Evolutionary conservation across 2,113 vertebrate genomes (phyloP), one percentile per base, ranked within the genome.

Genomic region (Chascanopsetta lugubris): DNA sequence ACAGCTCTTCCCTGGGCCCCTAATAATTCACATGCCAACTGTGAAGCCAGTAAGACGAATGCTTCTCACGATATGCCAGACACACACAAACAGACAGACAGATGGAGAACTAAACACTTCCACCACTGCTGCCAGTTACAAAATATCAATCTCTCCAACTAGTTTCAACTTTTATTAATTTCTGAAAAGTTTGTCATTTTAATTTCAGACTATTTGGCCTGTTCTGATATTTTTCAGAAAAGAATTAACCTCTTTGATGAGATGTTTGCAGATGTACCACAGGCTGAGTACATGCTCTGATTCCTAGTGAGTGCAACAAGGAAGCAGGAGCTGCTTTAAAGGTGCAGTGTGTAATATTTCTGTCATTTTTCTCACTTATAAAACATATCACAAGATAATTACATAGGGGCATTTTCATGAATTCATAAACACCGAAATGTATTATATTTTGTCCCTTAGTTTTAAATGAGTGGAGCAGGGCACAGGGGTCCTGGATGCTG

Each of bases 401-500:
- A n/a, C n/a, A n/a, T n/a, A n/a, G n/a, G n/a, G n/a, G n/a, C n/a
- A n/a, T n/a, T n/a, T n/a, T n/a, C n/a, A n/a, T n/a, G n/a, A n/a
- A n/a, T n/a, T n/a, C n/a, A n/a, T n/a, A n/a, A n/a, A n/a, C n/a
- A n/a, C n/a, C n/a, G n/a, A n/a, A n/a, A n/a, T n/a, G n/a, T n/a
- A n/a, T n/a, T n/a, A n/a, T n/a, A n/a, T n/a, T n/a, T n/a, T n/a
- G n/a, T n/a, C n/a, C n/a, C n/a, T n/a, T n/a, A n/a, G n/a, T n/a
- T n/a, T n/a, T n/a, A n/a, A n/a, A n/a, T n/a, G n/a, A 71, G 60
- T 46, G n/a, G 56, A 61, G 45, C 2, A 11, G 25, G 61, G 25
- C 27, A 10, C 13, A 21, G 42, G 53, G 77, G 72, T 74, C 54
- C 56, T 0, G 66, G 57, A 38, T 54, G 65, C 71, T 72, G 75